phyloP scores from a whole-genome alignment of 2,113 vertebrate genomes.

The Oryzias melastigma region DNA sequence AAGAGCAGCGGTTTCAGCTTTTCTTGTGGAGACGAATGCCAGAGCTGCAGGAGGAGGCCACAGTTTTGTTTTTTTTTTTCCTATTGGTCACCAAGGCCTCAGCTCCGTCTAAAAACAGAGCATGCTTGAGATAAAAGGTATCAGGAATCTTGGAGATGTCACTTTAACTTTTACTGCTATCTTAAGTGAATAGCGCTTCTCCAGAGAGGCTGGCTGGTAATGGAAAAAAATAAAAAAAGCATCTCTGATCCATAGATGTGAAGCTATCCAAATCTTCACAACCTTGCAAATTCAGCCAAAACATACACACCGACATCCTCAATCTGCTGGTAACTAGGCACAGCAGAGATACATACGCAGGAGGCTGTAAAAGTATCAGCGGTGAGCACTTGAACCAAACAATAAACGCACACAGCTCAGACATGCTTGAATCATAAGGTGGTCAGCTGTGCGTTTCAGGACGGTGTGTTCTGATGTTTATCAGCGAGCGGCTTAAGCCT shows the following conservation, averaged over 20 bases:
- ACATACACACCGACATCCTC: slow-evolving; percentile 26
- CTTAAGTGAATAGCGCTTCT: slow-evolving; percentile 34
- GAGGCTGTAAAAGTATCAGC: slow-evolving; percentile 1
- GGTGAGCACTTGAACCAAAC: not conserved
- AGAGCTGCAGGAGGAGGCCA: slow-evolving; percentile 24
- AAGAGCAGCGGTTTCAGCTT: slow-evolving; percentile 27
- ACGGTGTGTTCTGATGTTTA: slow-evolving; percentile 7
- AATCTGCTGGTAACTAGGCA: slow-evolving; percentile 45
- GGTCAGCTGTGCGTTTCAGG: not conserved
- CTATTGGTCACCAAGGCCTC: slow-evolving; percentile 9
- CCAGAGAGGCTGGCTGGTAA: slow-evolving; percentile 11
- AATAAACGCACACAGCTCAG: not conserved
- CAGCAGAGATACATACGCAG: slow-evolving; percentile 9
- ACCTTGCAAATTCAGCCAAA: slow-evolving; percentile 35
- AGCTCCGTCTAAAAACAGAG: slow-evolving; percentile 48
- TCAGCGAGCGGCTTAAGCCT: not conserved
- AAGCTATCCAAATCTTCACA: slow-evolving; percentile 33
- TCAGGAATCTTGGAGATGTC: slow-evolving; percentile 38
- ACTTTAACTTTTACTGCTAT: slow-evolving; percentile 35
- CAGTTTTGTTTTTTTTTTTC: slow-evolving; percentile 21
- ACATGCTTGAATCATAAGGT: not conserved
- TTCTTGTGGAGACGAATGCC: slow-evolving; percentile 38
- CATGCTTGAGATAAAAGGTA: slow-evolving; percentile 53
- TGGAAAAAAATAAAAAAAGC: slow-evolving; percentile 53
- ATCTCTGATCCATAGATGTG: slow-evolving; percentile 37